Evolutionary conservation across 2,888 invertebrate species (phyloP), one percentile per base, ranked within the genome.

Genomic region (Eupithecia insigniata): DNA sequence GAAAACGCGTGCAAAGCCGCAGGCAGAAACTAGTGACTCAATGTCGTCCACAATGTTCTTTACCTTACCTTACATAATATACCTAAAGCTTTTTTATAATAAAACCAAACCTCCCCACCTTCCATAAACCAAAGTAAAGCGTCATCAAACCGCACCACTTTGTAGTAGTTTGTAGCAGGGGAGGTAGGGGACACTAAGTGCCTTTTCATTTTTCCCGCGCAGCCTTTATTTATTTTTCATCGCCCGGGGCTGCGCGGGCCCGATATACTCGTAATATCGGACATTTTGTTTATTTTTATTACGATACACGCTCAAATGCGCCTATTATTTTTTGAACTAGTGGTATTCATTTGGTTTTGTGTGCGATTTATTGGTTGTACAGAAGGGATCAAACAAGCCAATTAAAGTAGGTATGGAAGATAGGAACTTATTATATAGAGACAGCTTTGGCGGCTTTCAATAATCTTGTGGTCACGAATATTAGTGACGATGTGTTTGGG

Each of bases 141-240:
- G 34, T 66, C 51, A 67, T 60, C 73, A 68, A 72, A 43, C 32
- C 66, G n/a, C 22, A 28, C 73, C 22, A 58, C 66, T 65, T 75
- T 72, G 76, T 76, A 78, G 76, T 82, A 81, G 84, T 83, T 85
- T 82, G 83, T 81, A 73, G 77, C 74, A 78, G 75, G 87, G 87
- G 74, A 87, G 71, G 89, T 81, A 77, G 88, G 75, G 83, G 76
- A 94, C 85, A 85, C 86, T 90, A 90, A 91, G 90, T 88, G 90
- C 89, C 88, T 89, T 92, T 91, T 89, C 90, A 90, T 91, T 91
- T 89, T 89, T 82, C 87, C 90, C 87, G 81, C n/a, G 82, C 83
- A 78, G 81, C 84, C 84, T 91, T 92, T 93, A 93, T 93, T 92
- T 93, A 93, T 93, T 90, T 92, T 92, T 91, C 93, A 92, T 92